Evolutionary conservation across 2,888 invertebrate species (phyloP).

Genomic region (Agrilus mali): DNA sequence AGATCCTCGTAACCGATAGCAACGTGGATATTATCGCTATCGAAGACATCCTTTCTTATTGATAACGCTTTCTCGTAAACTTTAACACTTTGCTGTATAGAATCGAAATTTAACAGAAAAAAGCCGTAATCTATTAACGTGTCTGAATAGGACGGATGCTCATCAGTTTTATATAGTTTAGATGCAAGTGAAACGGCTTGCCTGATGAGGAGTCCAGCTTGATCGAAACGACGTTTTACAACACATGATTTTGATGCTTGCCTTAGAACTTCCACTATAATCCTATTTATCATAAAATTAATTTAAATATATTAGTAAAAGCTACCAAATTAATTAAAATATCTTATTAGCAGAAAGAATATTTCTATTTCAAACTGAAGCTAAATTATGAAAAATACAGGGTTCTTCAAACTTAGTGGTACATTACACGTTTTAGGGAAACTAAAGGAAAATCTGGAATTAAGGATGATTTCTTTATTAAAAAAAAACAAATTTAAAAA

Average conservation of each 20-base stretch:
- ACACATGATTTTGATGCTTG: slow-evolving; percentile 84
- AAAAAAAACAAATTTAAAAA: too few relatives aligned
- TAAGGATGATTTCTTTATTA: too few relatives aligned
- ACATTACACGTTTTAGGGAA: too few relatives aligned
- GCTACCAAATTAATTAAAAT: not conserved
- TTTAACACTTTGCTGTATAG: slow-evolving; percentile 69
- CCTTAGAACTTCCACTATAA: slow-evolving; percentile 69
- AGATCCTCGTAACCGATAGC: slow-evolving; percentile 86
- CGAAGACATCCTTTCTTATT: slow-evolving; percentile 65
- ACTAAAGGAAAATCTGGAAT: too few relatives aligned
- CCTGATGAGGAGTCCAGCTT: slow-evolving; percentile 70
- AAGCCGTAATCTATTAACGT: slow-evolving; percentile 82
- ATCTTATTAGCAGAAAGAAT: too few relatives aligned
- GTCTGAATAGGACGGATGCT: slow-evolving; percentile 76
- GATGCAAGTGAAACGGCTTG: slow-evolving; percentile 67
- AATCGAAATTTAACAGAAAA: slow-evolving; percentile 80
- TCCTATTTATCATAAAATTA: slow-evolving; percentile 32
- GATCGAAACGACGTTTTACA: slow-evolving; percentile 71
- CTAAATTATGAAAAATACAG: too few relatives aligned
- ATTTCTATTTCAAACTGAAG: too few relatives aligned
- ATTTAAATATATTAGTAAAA: slow-evolving; percentile 4
- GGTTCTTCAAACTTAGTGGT: too few relatives aligned
- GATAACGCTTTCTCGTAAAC: slow-evolving; percentile 68
- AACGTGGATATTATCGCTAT: slow-evolving; percentile 73
- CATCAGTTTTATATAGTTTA: slow-evolving; percentile 41